Evolutionary conservation across 2,888 invertebrate genomes (phyloP).

Genomic region (Amblyjoppa proteus): DNA sequence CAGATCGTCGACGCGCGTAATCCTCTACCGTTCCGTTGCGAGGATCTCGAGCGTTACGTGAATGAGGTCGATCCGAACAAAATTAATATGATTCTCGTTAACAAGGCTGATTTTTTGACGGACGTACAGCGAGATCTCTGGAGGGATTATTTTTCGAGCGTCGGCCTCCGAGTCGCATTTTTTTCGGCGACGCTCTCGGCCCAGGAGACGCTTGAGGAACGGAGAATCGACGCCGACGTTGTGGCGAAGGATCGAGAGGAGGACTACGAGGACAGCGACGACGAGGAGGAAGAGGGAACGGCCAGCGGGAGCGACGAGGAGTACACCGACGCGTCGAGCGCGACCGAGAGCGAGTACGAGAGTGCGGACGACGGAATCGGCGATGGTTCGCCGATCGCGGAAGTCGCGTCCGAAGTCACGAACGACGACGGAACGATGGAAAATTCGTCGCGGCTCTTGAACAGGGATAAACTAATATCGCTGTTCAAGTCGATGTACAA

Average conservation of each 20-base stretch:
- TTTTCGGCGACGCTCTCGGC: slow-evolving; percentile 93
- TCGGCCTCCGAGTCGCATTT: slow-evolving; percentile 92
- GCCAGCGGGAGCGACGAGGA: slow-evolving; percentile 69
- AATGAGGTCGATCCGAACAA: slow-evolving; percentile 91
- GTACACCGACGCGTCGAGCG: slow-evolving; percentile 70
- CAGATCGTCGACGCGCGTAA: slow-evolving; percentile 99
- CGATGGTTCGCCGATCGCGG: neutral
- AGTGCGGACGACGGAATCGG: slow-evolving; percentile 69
- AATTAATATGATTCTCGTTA: slow-evolving; percentile 94
- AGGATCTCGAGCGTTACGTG: slow-evolving; percentile 95
- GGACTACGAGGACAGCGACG: slow-evolving; percentile 67
- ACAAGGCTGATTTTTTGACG: slow-evolving; percentile 97
- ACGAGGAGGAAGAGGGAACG: slow-evolving; percentile 70
- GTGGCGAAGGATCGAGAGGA: slow-evolving; percentile 68
- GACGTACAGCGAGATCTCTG: slow-evolving; percentile 92
- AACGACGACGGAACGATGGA: slow-evolving; percentile 57
- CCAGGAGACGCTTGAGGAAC: slow-evolving; percentile 82
- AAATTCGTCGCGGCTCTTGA: slow-evolving; percentile 88
- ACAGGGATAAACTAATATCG: slow-evolving; percentile 89
- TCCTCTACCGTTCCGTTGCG: slow-evolving; percentile 96
- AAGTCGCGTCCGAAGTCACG: neutral
- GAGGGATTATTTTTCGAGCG: slow-evolving; percentile 93
- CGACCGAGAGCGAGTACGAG: slow-evolving; percentile 76
- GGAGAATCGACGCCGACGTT: slow-evolving; percentile 71
- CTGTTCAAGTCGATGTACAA: slow-evolving; percentile 89